These are phyloP conservation scores for Antedon bifida DNA, from an alignment of 35 echinoderm and acorn worm species.

Conservation along the genomic window DNA sequence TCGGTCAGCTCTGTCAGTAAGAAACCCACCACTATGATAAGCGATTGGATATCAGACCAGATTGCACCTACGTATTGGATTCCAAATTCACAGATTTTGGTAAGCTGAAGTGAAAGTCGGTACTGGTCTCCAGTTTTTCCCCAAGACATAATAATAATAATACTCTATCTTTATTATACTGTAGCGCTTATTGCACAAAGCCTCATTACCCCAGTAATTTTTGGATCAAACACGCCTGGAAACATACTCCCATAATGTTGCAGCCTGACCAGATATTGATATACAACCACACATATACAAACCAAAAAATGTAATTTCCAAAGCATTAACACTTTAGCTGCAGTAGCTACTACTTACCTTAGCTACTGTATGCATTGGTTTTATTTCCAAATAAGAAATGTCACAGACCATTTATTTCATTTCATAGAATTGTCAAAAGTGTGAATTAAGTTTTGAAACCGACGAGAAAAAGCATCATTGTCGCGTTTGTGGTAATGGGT, in stretches of 20 bases:
- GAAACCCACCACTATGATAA: slow-evolving; percentile 83
- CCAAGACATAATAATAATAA: too few relatives aligned
- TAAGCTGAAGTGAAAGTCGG: slow-evolving; percentile 29
- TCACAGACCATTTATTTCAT: not conserved
- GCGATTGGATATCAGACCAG: slow-evolving; percentile 95
- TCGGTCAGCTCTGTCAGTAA: slow-evolving; percentile 66
- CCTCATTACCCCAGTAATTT: too few relatives aligned
- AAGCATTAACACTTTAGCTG: too few relatives aligned
- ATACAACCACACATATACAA: too few relatives aligned
- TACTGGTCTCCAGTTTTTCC: not conserved
- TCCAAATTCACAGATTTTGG: slow-evolving; percentile 73
- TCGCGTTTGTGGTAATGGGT: slow-evolving; percentile 69
- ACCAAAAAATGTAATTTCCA: too few relatives aligned
- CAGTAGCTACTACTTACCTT: too few relatives aligned
- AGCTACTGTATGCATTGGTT: too few relatives aligned
- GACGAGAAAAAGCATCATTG: slow-evolving; percentile 76
- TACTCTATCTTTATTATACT: too few relatives aligned
- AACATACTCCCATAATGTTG: too few relatives aligned
- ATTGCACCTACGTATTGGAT: slow-evolving; percentile 94
- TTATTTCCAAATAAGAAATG: not conserved
- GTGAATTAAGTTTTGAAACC: slow-evolving; percentile 38
- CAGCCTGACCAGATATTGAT: too few relatives aligned
- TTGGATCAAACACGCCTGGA: too few relatives aligned
- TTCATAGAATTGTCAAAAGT: slow-evolving; percentile 41
- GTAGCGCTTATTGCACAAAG: too few relatives aligned